Evolutionary conservation across 2,888 invertebrate species (phyloP).

Genomic region (Helleia helle): DNA sequence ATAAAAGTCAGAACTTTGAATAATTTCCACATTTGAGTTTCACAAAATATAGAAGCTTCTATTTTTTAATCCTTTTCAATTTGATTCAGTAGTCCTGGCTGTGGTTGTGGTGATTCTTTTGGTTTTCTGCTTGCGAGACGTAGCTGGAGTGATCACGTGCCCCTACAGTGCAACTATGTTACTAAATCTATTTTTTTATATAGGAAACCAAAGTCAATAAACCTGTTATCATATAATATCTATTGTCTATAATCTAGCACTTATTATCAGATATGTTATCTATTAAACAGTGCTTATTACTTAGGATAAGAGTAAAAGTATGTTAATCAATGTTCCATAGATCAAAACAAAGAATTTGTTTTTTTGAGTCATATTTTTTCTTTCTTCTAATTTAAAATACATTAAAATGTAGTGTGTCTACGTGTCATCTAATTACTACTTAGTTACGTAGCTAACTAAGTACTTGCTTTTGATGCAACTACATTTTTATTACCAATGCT

Average conservation of each 20-base stretch:
- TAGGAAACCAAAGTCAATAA: no score
- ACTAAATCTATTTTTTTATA: no score
- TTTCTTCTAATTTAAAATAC: neutral
- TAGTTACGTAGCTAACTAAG: neutral
- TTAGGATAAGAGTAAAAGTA: no score
- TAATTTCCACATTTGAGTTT: no score
- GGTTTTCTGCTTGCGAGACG: constrained; percentile 11
- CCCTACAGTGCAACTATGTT: constrained; percentile 24
- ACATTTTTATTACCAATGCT: neutral
- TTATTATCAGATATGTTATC: no score
- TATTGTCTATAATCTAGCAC: no score
- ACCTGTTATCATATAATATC: no score
- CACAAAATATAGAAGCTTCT: neutral
- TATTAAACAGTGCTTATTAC: no score
- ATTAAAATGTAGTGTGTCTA: neutral
- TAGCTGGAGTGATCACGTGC: constrained; percentile 15
- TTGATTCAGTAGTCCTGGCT: constrained; percentile 14
- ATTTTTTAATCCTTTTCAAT: constrained; percentile 12
- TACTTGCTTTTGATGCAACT: neutral
- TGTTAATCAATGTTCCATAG: no score
- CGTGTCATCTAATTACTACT: neutral
- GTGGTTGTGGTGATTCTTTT: constrained; percentile 9
- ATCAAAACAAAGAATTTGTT: no score
- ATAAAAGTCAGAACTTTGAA: no score
- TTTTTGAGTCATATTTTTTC: neutral